phyloP scores from a whole-genome alignment of 92 coral and sea anemone genomes.

The Zoanthus gigantus region DNA sequence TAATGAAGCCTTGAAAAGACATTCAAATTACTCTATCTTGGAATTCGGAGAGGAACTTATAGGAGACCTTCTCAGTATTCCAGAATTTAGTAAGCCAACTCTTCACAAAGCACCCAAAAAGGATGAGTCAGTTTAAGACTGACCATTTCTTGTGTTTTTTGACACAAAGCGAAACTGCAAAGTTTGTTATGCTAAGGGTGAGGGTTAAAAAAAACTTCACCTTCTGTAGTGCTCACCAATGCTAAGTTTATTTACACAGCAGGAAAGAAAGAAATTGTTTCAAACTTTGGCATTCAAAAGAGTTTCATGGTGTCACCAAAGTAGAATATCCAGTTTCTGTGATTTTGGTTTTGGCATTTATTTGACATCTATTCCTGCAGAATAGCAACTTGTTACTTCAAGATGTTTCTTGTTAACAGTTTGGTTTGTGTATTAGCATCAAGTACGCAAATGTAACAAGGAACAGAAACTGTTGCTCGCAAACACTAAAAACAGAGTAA shows the following conservation, averaged over 20 bases:
- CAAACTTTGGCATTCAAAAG: constrained; percentile 28
- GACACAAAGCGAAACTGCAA: constrained; percentile 11
- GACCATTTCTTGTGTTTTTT: constrained; percentile 9
- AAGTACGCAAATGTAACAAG: too few relatives aligned
- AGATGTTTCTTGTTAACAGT: too few relatives aligned
- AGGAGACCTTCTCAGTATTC: constrained; percentile 29
- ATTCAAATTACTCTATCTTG: constrained; percentile 12
- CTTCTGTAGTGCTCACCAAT: constrained; percentile 17
- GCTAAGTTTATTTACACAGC: constrained; percentile 12
- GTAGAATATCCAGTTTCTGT: neutral
- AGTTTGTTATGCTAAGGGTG: constrained; percentile 25
- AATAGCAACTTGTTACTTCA: too few relatives aligned
- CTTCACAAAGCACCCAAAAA: constrained; percentile 24
- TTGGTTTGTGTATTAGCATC: too few relatives aligned
- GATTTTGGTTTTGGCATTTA: neutral
- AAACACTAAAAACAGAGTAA: too few relatives aligned
- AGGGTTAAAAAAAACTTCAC: constrained; percentile 13
- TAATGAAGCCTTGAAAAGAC: constrained; percentile 22
- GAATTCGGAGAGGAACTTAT: constrained; percentile 19
- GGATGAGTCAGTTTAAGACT: constrained; percentile 12
- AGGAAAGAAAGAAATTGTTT: constrained; percentile 25
- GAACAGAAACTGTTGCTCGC: too few relatives aligned
- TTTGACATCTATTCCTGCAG: neutral
- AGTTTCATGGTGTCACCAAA: neutral
- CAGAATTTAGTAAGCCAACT: constrained; percentile 29